Evolutionary conservation across 1,140 invertebrate species (phyloP).

Genomic region (Halesus radiatus): DNA sequence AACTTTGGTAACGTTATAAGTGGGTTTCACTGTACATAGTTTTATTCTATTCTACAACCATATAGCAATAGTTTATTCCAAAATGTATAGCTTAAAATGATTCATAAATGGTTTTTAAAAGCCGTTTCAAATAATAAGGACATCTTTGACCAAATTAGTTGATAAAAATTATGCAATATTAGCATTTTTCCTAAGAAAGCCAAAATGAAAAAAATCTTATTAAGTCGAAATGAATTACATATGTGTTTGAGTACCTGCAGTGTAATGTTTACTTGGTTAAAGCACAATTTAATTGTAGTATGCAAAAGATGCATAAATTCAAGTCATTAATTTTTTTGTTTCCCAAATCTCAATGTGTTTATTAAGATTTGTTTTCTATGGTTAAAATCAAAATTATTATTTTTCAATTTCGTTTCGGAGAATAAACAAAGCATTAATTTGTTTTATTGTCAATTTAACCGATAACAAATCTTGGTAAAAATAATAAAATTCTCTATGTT

Average conservation of each 20-base stretch:
- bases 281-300: constrained; percentile 26
- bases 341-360: not conserved
- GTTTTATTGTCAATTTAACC: not conserved
- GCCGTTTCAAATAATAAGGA: not conserved
- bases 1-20: no score
- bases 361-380: no score
- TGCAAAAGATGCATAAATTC: not conserved
- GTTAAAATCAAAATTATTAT: no score
- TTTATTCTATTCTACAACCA: not conserved
- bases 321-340: not conserved
- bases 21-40: not conserved
- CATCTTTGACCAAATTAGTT: constrained; percentile 28
- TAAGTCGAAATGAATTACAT: not conserved
- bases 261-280: constrained; percentile 5
- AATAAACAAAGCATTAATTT: not conserved
- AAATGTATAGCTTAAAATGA: not conserved
- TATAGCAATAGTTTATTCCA: not conserved
- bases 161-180: constrained; percentile 20
- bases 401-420: no score
- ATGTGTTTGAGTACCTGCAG: constrained; percentile 23
- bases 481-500: no score
- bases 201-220: constrained; percentile 24
- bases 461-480: no score
- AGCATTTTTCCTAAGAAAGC: constrained; percentile 31
- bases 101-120: no score